phyloP scores from a whole-genome alignment of 2,888 invertebrate species.

The Rotaria macrura region DNA sequence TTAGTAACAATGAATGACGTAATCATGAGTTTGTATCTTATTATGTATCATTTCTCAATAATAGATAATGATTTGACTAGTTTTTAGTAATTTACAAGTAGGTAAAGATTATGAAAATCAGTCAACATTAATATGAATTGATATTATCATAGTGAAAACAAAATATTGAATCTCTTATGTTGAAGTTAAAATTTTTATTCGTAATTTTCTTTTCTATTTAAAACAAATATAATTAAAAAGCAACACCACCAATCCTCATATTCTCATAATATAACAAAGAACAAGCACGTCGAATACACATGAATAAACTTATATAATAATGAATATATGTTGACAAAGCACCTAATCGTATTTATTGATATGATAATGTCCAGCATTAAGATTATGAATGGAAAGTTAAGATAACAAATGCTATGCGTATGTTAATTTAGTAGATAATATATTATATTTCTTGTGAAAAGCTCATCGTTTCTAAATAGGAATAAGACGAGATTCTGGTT shows the following conservation, averaged over 20 bases:
- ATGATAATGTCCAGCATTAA: neutral
- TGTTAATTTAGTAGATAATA: neutral
- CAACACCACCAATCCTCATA: neutral
- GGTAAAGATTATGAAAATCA: too few relatives aligned
- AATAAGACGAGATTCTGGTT: neutral
- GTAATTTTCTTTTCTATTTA: neutral
- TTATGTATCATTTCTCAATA: too few relatives aligned
- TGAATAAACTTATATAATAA: neutral
- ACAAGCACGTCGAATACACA: neutral
- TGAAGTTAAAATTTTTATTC: too few relatives aligned
- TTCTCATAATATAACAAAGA: neutral
- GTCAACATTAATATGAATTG: too few relatives aligned
- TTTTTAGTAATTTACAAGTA: too few relatives aligned
- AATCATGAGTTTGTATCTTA: too few relatives aligned
- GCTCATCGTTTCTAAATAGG: neutral
- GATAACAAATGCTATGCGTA: neutral
- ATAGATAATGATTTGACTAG: too few relatives aligned
- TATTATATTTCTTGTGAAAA: neutral
- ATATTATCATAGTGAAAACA: too few relatives aligned
- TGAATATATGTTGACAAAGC: neutral
- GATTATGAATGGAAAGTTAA: neutral
- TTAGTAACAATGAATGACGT: too few relatives aligned
- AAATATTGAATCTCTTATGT: too few relatives aligned
- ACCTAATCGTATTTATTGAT: neutral
- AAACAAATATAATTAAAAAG: neutral